Conservation (phyloP, 1,140 invertebrate genomes). For the Papilio polyxenes region DNA sequence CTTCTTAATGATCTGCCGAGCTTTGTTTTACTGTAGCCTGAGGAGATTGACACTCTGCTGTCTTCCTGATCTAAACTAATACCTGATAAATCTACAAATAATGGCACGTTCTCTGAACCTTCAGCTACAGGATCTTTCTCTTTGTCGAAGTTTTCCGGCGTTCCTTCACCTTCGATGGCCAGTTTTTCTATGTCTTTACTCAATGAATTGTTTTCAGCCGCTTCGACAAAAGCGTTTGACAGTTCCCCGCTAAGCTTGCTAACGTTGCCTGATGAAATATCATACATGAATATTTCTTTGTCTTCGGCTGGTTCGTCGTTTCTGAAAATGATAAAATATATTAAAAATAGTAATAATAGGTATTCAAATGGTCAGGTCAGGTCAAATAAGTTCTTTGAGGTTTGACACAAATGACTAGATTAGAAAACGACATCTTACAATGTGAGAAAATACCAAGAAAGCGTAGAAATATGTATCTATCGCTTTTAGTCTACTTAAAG, state of each 20-base stretch:
- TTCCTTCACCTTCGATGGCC: conserved; percentile 81
- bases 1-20: conserved; percentile 72
- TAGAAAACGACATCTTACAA: too few relatives aligned
- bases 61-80: conserved; percentile 66
- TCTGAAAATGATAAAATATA: conserved; percentile 68
- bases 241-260: conserved; percentile 87
- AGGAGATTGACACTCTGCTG: conserved; percentile 77
- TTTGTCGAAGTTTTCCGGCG: conserved; percentile 75
- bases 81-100: conserved; percentile 73
- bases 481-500: too few relatives aligned
- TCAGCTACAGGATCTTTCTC: conserved; percentile 61
- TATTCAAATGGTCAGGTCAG: too few relatives aligned
- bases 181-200: conserved; percentile 84
- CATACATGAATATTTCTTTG: conserved; percentile 93
- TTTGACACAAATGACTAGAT: too few relatives aligned
- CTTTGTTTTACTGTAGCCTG: conserved; percentile 81
- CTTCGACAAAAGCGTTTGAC: conserved; percentile 90
- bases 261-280: conserved; percentile 84
- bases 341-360: neutral
- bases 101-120: conserved; percentile 76
- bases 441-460: too few relatives aligned
- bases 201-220: conserved; percentile 89
- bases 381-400: too few relatives aligned
- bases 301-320: conserved; percentile 79
- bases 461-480: too few relatives aligned